Evolutionary conservation across 2,113 vertebrate species (phyloP).

Genomic region (Misgurnus mizolepis): DNA sequence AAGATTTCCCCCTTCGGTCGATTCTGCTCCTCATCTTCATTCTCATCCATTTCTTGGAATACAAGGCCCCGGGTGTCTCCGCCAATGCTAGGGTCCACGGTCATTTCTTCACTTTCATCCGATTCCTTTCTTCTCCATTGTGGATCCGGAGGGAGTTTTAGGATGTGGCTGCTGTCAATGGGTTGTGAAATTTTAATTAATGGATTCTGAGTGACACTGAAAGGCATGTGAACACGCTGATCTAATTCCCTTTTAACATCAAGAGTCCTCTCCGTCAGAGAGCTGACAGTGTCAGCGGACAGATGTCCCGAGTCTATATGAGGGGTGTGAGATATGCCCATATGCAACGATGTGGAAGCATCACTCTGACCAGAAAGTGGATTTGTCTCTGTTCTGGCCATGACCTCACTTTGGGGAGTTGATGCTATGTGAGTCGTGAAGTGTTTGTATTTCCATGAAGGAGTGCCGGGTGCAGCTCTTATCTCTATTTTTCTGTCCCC

Average conservation of each 20-base stretch:
- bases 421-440: constrained; percentile 57
- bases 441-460: constrained; percentile 64
- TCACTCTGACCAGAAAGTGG: constrained; percentile 59
- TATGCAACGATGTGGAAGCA: constrained; percentile 61
- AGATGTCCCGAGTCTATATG: constrained; percentile 62
- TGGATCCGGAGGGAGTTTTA: constrained; percentile 73
- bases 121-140: constrained; percentile 52
- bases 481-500: constrained; percentile 56
- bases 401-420: constrained; percentile 65
- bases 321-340: constrained; percentile 54
- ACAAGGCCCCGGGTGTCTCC: constrained; percentile 65
- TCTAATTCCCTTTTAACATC: constrained; percentile 55
- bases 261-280: constrained; percentile 57
- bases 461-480: constrained; percentile 44
- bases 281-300: constrained; percentile 65
- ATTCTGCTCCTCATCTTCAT: constrained; percentile 40
- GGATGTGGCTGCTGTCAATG: constrained; percentile 70
- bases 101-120: constrained; percentile 42
- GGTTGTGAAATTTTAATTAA: constrained; percentile 61
- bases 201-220: constrained; percentile 63
- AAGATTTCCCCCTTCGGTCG: constrained; percentile 60
- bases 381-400: constrained; percentile 59
- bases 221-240: constrained; percentile 61
- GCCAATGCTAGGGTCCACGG: constrained; percentile 44
- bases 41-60: constrained; percentile 72